Evolutionary conservation across 2,888 invertebrate genomes (phyloP), one percentile per base, ranked within the genome.

Genomic region (Busseola fusca): DNA sequence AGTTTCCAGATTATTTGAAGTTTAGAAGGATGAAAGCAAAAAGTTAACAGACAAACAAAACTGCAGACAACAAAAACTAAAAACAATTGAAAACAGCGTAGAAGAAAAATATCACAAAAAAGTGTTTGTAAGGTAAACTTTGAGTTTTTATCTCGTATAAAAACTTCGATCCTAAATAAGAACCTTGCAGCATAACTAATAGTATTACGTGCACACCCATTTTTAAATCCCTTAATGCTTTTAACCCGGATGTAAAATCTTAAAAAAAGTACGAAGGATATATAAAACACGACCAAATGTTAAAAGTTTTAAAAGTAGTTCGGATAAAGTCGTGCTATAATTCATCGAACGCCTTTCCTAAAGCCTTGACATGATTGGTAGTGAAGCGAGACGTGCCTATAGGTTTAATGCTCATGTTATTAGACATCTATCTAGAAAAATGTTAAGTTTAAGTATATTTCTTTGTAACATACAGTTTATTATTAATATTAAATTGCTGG

Each of bases 311-410:
- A 66, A 71, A 70, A 64, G 64, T 69, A 65, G 69, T 72, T 74
- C 54, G 65, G 68, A 81, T 80, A 79, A 76, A 81, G 71, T 75
- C 75, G 67, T 82, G 84, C 79, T 84, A 80, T 76, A 81, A 75
- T 76, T 69, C 64, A 85, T 86, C 82, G 79, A 81, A 84, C 83
- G 80, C 89, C 89, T 87, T 88, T 88, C 87, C 70, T 78, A 81
- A 82, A 87, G 78, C 89, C 89, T 89, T 89, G 89, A 86, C 89
- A 88, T 74, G 71, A 81, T 84, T 83, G 79, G 73, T 72, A 79
- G 85, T 81, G 85, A 80, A 84, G 82, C 80, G 83, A 85, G 72
- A 83, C 85, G 84, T 73, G 72, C 63, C 74, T 78, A 63, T 68
- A 74, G 69, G 69, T 72, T 75, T 78, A 78, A 76, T 76, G 60